phyloP scores from a whole-genome alignment of 1,140 invertebrate genomes.

The Araneus ventricosus region DNA sequence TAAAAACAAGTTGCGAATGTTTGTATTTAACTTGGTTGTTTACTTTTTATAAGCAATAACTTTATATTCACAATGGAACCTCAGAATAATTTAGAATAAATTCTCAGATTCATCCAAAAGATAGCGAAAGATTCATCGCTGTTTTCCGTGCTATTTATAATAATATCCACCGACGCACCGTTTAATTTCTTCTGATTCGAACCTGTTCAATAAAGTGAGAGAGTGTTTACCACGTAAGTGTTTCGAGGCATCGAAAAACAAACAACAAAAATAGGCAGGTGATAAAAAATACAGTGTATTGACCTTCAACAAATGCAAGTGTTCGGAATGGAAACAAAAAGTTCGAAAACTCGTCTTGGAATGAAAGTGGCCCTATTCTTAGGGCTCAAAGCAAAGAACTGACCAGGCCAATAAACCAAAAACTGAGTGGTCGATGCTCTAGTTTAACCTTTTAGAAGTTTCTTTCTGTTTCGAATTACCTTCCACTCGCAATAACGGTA shows the following conservation, averaged over 20 bases:
- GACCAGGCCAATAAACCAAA: conserved; percentile 60
- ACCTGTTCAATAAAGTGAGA: neutral
- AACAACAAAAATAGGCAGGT: neutral
- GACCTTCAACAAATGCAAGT: conserved; percentile 45
- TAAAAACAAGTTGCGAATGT: too few relatives aligned
- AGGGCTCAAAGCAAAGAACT: neutral
- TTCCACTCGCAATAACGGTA: neutral
- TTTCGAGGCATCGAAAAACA: neutral
- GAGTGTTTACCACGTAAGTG: neutral
- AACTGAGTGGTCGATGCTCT: conserved; percentile 50
- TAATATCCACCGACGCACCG: neutral
- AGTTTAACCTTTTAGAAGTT: conserved; percentile 33
- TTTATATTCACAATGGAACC: neutral
- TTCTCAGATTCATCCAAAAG: neutral
- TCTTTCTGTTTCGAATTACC: conserved; percentile 37
- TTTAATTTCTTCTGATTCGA: neutral
- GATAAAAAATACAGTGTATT: conserved; percentile 29
- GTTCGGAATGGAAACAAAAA: conserved; percentile 35
- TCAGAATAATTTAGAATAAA: neutral
- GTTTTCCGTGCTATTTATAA: neutral
- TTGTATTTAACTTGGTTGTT: too few relatives aligned
- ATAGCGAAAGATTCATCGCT: neutral
- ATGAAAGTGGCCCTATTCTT: conserved; percentile 12
- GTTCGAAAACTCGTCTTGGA: conserved; percentile 21
- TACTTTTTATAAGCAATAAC: too few relatives aligned